Evolutionary conservation across 2,113 vertebrate genomes (phyloP), one percentile per base, ranked within the genome.

Genomic region (Nymphicus hollandicus): DNA sequence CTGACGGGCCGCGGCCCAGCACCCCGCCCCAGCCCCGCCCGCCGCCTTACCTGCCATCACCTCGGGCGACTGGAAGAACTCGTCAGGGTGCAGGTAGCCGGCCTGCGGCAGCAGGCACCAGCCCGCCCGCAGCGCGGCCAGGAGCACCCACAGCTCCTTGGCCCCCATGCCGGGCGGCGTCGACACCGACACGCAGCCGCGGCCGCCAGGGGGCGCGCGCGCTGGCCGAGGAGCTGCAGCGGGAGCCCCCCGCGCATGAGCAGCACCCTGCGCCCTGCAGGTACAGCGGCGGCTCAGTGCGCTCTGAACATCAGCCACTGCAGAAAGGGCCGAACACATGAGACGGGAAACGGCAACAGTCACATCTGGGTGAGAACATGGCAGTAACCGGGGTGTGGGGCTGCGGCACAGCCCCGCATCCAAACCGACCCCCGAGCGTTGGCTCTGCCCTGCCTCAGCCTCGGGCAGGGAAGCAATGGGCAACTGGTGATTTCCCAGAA

Each of bases 1-100:
- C 37, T 20, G 18, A 53, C 33, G 33, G 27, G 11, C 14, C 13
- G 17, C n/a, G 29, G 17, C 28, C 61, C 10, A 8, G 29, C 9
- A 10, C 35, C 23, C 6, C 5, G 24, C 20, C 17, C 18, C 41
- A 11, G 31, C 50, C 43, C n/a, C 78, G 27, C 55, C 47, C 52
- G 24, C 53, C 29, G 23, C 18, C 87, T 97, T 96, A 98, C 98
- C 98, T 97, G 98, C 98, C 97, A 98, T 98, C 72, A 98, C 98
- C 93, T 98, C 98, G 0, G 98, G 97, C 5, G 98, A 98, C 97
- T 98, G 98, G 95, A 98, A 98, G 96, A 98, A 98, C 81, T 98
- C 98, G 88, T 98, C 98, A 4, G 98, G 98, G 63, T 98, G 98
- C 80, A 98, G 93, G 13, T 98, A 98, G 24, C 98, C 98, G 11